Evolutionary conservation across 2,113 vertebrate genomes (phyloP), one percentile per base, ranked within the genome.

Genomic region (Synchiropus splendidus): DNA sequence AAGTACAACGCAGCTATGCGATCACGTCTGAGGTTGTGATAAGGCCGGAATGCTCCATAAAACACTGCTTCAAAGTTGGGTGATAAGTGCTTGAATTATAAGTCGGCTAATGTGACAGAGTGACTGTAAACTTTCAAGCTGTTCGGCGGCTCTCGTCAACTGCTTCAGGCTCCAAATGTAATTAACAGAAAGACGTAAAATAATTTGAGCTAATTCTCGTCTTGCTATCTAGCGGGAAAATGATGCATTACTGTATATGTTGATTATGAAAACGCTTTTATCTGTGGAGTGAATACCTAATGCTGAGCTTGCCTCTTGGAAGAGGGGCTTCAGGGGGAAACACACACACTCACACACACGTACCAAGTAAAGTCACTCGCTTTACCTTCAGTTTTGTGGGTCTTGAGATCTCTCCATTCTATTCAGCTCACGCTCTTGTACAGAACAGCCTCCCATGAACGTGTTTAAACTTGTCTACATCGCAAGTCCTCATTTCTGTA

Each of bases 31-130:
- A n/a, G n/a, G n/a, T n/a, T n/a, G n/a, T n/a, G n/a, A n/a, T n/a
- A n/a, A n/a, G n/a, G n/a, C n/a, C 71, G 68, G 75, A 85, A 80
- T 59, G 81, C 83, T 85, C 45, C 75, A 85, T 86, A 87, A 84
- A 83, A 56, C 56, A 58, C 61, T 77, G 59, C 56, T 83, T 65
- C 72, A 60, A 70, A 84, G 78, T 82, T 73, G 77, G 73, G 58
- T 83, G 79, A 85, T 83, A 87, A 88, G 86, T 82, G 68, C 50
- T 75, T 78, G 78, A 83, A 86, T 82, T 83, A 85, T 79, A 75
- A 80, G 78, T 79, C 60, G 74, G 75, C 78, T 84, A 87, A 87
- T 76, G 81, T 36, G 72, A 78, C 49, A 12, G 51, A 67, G 70
- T 48, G 52, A 82, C 84, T 82, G 79, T 83, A 83, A 88, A 85